A percentile compares a stretch with the other conserved stretches of the same genome.
phyloP scores from a whole-genome alignment of 2,888 invertebrate species.

The Dinocampus coccinellae region DNA sequence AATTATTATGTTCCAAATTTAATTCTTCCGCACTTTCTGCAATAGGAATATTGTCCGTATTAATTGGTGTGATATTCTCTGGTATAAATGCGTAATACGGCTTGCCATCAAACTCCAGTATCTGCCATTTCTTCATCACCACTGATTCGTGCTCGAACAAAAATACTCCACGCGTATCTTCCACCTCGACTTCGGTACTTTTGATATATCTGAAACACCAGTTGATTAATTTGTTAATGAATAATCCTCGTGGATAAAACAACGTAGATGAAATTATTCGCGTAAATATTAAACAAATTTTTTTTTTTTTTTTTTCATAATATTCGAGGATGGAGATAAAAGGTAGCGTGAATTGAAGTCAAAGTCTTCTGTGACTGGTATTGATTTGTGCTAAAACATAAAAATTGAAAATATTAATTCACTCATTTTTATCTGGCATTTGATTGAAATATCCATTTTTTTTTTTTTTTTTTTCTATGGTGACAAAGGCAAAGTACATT shows the following conservation, averaged over 20 bases:
- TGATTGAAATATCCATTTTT: background rate
- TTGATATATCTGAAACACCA: slow-evolving; percentile 63
- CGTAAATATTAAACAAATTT: slow-evolving; percentile 43
- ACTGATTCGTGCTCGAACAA: slow-evolving; percentile 63
- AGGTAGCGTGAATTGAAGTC: slow-evolving; percentile 10
- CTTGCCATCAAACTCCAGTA: slow-evolving; percentile 66
- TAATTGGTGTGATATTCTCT: slow-evolving; percentile 58
- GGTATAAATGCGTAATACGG: slow-evolving; percentile 67
- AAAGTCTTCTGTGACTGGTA: slow-evolving; percentile 8
- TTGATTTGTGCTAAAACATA: slow-evolving; percentile 18
- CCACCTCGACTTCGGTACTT: slow-evolving; percentile 40
- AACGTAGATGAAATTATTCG: slow-evolving; percentile 41
- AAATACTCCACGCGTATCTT: slow-evolving; percentile 59
- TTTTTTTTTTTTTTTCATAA: background rate
- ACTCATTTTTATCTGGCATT: background rate
- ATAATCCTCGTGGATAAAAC: slow-evolving; percentile 23
- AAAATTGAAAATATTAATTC: slow-evolving; percentile 6
- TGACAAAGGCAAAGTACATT: background rate
- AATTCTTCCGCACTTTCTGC: slow-evolving; percentile 22
- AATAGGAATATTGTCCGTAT: slow-evolving; percentile 50
- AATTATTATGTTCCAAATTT: slow-evolving; percentile 16
- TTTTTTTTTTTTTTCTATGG: background rate
- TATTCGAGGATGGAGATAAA: background rate
- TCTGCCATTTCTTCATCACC: slow-evolving; percentile 67
- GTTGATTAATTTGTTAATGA: slow-evolving; percentile 44